Conservation (phyloP, 2,113 vertebrate species). For the Cyprinodon variegatus region DNA sequence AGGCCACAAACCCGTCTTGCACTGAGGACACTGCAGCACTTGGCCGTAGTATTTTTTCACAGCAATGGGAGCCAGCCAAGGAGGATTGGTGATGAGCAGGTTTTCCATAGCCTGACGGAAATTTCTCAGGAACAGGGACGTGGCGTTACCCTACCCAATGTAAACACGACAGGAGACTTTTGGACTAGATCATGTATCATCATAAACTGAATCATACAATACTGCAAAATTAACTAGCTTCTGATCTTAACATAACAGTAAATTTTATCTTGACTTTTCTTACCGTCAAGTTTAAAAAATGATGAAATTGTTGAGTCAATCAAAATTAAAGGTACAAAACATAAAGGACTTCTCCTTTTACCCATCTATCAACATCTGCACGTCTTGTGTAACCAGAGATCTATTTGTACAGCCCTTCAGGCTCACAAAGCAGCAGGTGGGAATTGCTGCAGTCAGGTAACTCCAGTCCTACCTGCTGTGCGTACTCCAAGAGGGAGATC, state of each 20-base stretch:
- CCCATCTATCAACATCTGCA: not conserved
- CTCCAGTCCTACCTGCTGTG: constrained; percentile 81
- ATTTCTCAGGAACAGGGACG: constrained; percentile 74
- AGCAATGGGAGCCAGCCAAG: constrained; percentile 82
- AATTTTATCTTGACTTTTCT: not conserved
- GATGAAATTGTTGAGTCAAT: not conserved
- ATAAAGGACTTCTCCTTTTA: not conserved
- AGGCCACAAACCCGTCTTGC: constrained; percentile 86
- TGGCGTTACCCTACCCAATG: constrained; percentile 81
- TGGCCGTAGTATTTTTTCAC: constrained; percentile 84
- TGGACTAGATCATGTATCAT: not conserved
- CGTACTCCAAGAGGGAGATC: constrained; percentile 82
- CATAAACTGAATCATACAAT: not conserved
- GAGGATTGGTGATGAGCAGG: constrained; percentile 85
- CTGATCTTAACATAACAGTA: not conserved
- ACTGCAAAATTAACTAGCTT: not conserved
- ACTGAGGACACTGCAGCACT: constrained; percentile 91
- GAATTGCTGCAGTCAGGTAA: constrained; percentile 18
- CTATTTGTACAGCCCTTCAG: constrained; percentile 4
- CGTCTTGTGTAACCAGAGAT: not conserved
- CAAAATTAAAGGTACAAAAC: not conserved
- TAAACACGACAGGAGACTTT: constrained; percentile 35
- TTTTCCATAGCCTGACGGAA: constrained; percentile 81
- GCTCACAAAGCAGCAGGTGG: constrained; percentile 4
- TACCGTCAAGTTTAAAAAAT: too few species aligned